A percentile compares a stretch with the other conserved stretches of the same genome.
These are phyloP conservation scores for Picathartes gymnocephalus DNA, from an alignment of 2,113 vertebrate species.

Conservation along the genomic window DNA sequence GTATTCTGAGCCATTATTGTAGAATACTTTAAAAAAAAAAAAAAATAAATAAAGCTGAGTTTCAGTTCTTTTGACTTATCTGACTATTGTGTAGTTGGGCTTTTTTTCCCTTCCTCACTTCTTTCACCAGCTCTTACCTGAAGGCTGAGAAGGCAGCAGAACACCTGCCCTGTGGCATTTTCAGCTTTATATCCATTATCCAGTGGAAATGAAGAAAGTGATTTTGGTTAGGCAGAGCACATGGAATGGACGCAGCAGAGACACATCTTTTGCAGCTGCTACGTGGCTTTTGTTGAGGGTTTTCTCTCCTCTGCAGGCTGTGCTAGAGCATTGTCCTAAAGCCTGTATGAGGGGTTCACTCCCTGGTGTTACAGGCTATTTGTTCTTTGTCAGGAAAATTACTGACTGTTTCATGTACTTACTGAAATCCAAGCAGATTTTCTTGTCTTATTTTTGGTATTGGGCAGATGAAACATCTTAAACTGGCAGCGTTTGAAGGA, in stretches of 20 bases:
- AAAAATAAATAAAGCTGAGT: background rate
- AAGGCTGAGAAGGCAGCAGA: background rate
- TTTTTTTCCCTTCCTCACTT: background rate
- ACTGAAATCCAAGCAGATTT: background rate
- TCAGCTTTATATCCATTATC: background rate
- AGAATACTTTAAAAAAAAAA: slow-evolving; percentile 11
- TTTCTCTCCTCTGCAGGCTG: background rate
- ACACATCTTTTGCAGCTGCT: background rate
- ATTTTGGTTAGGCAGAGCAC: background rate
- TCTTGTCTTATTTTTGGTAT: background rate
- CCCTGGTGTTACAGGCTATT: background rate
- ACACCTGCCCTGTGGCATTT: background rate
- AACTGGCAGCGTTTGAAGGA: background rate
- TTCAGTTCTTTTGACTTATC: slow-evolving; percentile 15
- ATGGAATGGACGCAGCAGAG: background rate
- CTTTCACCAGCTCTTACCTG: background rate
- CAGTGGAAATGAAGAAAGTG: background rate
- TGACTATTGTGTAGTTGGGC: background rate
- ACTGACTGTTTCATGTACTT: background rate
- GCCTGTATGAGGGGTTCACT: background rate
- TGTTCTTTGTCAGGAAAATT: background rate
- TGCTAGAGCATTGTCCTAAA: background rate
- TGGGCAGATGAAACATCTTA: background rate
- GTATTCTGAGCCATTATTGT: slow-evolving; percentile 63
- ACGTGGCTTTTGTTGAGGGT: background rate